A percentile compares a stretch with the other conserved stretches of the same genome.
phyloP scores from a whole-genome alignment of 2,113 vertebrate genomes.

The Aramus guarauna region DNA sequence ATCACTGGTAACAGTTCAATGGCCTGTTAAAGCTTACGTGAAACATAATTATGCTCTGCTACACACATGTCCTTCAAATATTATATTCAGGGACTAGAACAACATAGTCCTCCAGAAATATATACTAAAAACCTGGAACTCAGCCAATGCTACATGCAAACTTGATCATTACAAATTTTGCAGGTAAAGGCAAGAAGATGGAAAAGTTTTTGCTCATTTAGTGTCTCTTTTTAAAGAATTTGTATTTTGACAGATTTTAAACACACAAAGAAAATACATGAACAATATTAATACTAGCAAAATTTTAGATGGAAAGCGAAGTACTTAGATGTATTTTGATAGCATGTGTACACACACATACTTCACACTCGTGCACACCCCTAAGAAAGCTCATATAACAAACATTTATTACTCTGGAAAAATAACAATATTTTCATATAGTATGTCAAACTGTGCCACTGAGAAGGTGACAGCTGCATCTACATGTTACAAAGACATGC shows the following conservation, averaged over 20 bases:
- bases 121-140: neutral
- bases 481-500: neutral
- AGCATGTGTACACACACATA: neutral
- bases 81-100: neutral
- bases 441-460: neutral
- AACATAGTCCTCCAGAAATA: neutral
- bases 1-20: neutral
- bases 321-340: neutral
- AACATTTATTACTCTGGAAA: neutral
- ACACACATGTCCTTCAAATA: neutral
- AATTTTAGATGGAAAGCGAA: neutral
- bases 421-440: neutral
- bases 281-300: neutral
- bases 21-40: neutral
- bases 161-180: neutral
- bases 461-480: neutral
- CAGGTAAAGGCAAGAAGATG: neutral
- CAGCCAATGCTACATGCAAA: neutral
- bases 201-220: neutral
- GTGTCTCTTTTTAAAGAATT: neutral
- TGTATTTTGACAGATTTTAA: neutral
- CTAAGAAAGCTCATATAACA: neutral
- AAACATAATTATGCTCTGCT: neutral
- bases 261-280: neutral
- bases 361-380: neutral